Base-by-base conservation (phyloP, 1,140 invertebrate genomes). In the Drosophila erecta region DNA sequence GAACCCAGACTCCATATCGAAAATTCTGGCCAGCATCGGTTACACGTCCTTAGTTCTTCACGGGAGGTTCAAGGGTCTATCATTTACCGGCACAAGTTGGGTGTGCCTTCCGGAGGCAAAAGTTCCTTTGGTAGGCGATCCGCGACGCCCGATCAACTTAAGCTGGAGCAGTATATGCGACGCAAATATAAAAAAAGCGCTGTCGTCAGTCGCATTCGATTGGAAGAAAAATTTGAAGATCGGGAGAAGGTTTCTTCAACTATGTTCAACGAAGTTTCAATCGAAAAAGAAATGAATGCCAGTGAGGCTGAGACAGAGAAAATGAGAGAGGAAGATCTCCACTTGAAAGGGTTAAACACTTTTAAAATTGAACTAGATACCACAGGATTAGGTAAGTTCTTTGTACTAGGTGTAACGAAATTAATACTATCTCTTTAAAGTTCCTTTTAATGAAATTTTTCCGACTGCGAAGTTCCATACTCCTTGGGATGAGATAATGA, bases 141-240 rank as follows among this genome's bases (percentile, higher is more conserved):
- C 1, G n/a, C 44, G 17, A 83, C 77, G 17, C 12, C 59, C 1
- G 14, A 27, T 10, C 40, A 61, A 1, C 12, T 46, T 8, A 41
- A 64, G 1, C 35, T 65, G 8, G 80, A 79, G 27, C 62, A 44
- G 11, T 70, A 35, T n/a, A 78, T 79, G 70, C 33, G 56, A 1
- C 51, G 64, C 0, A 59, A 61, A 3, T 80, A 62, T 27, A 62
- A 59, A 10, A 79, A 61, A 30, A 66, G 76, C 12, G 55, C 55
- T 0, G 24, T 65, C 4, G 60, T 41, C 1, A 65, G 51, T 17
- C 59, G 53, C 14, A 30, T 24, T 12, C 53, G 59, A 1, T 37
- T 62, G 15, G 35, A 41, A n/a, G 10, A 15, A 1, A 50, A 38
- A 12, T 10, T 10, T 3, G 35, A 41, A 1, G 53, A 41, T n/a